Evolutionary conservation across 1,140 invertebrate genomes (phyloP), one percentile per base, ranked within the genome.

Genomic region (Tetragonula clypearis): DNA sequence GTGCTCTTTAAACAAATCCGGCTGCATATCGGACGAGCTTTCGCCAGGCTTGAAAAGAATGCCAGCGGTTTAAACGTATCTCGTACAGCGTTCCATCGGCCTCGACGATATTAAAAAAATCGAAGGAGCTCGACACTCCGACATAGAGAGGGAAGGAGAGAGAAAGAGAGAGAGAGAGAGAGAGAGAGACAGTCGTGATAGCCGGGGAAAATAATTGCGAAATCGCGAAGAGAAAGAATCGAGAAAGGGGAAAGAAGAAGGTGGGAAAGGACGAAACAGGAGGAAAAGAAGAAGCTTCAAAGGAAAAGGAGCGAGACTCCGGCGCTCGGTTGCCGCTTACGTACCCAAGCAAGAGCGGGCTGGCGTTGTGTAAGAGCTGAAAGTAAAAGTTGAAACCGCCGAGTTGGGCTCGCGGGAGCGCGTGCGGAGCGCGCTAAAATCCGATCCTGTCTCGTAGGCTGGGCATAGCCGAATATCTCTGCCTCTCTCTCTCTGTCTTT

Each of bases 351-450:
- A 88, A 87, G 89, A 88, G 92, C 86, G 88, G 86, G 87, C 89
- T 85, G 90, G 90, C 84, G 94, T 95, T 94, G 94, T 95, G 94
- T 94, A 95, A 95, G 94, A 94, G 92, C 93, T 94, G 94, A 95
- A 95, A 95, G 94, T 95, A 95, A 95, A 95, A 95, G 94, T 95
- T 94, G 94, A 94, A 94, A 94, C 93, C 91, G 92, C 91, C 92
- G 93, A 94, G 91, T 93, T 92, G 85, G 91, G 92, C 84, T 87
- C 87, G 80, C 87, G 89, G 82, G 85, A 88, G 90, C 92, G 92
- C 91, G 93, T 92, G 93, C 83, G 91, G 93, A 91, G 92, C 91
- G 93, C 90, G 88, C 88, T 94, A 93, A 94, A 94, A 94, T 94
- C 91, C 92, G 92, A 94, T 93, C 91, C 91, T 89, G 91, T 80